Percentiles rank a stretch among this genome's conserved stretches.
Evolutionary conservation across 35 echinoderm and acorn worm genomes (phyloP).

Genomic region (Apostichopus japonicus): DNA sequence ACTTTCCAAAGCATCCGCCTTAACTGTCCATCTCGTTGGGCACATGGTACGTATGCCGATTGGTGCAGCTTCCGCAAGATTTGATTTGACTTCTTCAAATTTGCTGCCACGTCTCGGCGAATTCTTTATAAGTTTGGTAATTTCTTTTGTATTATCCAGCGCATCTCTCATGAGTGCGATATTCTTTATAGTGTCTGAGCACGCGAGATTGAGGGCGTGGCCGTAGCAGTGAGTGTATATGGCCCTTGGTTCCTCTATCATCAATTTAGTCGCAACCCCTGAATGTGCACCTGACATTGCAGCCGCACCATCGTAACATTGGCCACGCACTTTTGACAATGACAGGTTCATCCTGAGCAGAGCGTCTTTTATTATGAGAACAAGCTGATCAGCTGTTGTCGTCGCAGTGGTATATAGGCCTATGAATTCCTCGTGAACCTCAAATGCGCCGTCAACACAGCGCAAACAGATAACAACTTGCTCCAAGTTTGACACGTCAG

Average conservation of each 20-base stretch:
- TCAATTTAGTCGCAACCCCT: constrained; percentile 28
- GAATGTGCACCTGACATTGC: constrained; percentile 31
- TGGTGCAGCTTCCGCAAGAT: too few relatives aligned
- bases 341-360: too few relatives aligned
- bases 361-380: too few relatives aligned
- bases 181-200: constrained; percentile 50
- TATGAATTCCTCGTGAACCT: not conserved
- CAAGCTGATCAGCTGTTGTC: too few relatives aligned
- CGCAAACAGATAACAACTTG: too few relatives aligned
- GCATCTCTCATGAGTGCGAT: too few relatives aligned
- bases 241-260: constrained; percentile 9
- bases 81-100: constrained; percentile 15
- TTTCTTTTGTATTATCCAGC: constrained; percentile 51
- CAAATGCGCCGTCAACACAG: too few relatives aligned
- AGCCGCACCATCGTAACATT: constrained; percentile 19
- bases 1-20: too few relatives aligned
- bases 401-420: too few relatives aligned
- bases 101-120: constrained; percentile 26
- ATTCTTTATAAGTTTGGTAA: constrained; percentile 47
- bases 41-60: too few relatives aligned
- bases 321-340: too few relatives aligned
- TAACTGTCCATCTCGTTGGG: too few relatives aligned
- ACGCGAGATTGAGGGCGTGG: constrained; percentile 31
- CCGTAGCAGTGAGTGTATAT: constrained; percentile 28
- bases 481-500: not conserved